A percentile compares a stretch with the other conserved stretches of the same genome.
These are phyloP conservation scores for Dioctria linearis DNA, from an alignment of 2,888 invertebrate species.

Conservation along the genomic window DNA sequence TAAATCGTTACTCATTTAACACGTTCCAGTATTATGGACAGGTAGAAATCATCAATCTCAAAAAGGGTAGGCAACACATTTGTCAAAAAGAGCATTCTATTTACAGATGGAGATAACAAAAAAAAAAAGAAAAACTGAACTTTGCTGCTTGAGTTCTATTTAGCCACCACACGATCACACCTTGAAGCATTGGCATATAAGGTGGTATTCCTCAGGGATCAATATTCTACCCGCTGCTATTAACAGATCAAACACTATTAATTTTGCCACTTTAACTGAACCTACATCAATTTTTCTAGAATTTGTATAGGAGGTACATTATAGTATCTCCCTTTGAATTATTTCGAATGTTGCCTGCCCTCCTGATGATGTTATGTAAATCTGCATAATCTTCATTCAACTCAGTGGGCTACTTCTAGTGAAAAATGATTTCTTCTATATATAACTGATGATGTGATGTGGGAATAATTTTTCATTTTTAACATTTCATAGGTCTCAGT, in stretches of 20 bases:
- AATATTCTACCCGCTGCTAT: constrained; percentile 10
- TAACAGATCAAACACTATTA: constrained; percentile 42
- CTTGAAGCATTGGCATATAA: neutral
- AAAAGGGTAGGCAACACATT: constrained; percentile 35
- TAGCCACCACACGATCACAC: neutral
- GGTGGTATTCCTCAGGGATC: neutral
- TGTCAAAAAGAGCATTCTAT: constrained; percentile 25
- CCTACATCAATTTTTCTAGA: constrained; percentile 41
- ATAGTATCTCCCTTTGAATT: neutral
- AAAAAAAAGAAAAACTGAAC: neutral
- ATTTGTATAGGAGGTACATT: neutral
- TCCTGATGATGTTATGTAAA: constrained; percentile 3
- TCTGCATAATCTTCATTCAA: constrained; percentile 42
- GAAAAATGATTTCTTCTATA: constrained; percentile 50
- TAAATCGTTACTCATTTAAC: constrained; percentile 38
- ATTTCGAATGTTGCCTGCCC: constrained; percentile 4
- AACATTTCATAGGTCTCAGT: neutral
- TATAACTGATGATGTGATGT: constrained; percentile 40
- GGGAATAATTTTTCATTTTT: constrained; percentile 48
- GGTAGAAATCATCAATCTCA: constrained; percentile 40
- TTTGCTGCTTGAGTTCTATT: neutral
- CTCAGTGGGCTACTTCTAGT: constrained; percentile 27
- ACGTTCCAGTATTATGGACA: constrained; percentile 17
- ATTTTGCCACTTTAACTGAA: constrained; percentile 42
- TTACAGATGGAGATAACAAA: constrained; percentile 8